Conservation (phyloP, 2,113 vertebrate genomes). For the Nerophis ophidion region DNA sequence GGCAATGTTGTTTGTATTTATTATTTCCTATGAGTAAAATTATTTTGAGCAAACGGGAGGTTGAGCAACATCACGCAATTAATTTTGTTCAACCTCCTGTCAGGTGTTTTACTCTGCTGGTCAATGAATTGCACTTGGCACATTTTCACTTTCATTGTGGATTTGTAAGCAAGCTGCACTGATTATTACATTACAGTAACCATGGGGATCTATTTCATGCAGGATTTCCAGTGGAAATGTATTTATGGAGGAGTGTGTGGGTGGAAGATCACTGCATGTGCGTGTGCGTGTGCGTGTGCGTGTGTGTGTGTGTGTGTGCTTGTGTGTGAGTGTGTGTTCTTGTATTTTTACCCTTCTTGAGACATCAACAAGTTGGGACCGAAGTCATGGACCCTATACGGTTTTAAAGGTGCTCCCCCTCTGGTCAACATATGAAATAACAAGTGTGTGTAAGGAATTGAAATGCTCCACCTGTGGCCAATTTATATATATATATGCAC, state of each 20-base stretch:
- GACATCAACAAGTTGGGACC: no score
- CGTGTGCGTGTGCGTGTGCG: neutral
- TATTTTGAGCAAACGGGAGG: no score
- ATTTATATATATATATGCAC: no score
- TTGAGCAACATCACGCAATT: no score
- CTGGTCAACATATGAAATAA: no score
- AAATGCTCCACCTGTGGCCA: no score
- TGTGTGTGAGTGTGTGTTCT: constrained; percentile 9
- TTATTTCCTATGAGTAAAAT: no score
- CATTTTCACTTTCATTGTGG: constrained; percentile 28
- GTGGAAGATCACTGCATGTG: constrained; percentile 31
- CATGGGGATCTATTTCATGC: constrained; percentile 61
- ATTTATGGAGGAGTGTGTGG: constrained; percentile 53
- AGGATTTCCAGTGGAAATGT: constrained; percentile 46
- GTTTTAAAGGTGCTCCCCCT: no score
- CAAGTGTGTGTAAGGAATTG: no score
- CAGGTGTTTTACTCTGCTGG: constrained; percentile 1
- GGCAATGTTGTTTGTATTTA: no score
- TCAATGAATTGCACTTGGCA: constrained; percentile 11
- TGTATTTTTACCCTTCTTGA: no score
- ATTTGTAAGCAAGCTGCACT: constrained; percentile 33
- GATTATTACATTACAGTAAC: constrained; percentile 60
- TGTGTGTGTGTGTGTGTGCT: constrained; percentile 6
- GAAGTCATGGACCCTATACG: no score
- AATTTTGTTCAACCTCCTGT: neutral